Evolutionary conservation across 2,797 vertebrate species (phyloP), one percentile per base, ranked within the genome.

Genomic region (Pangasius sanitwongsei): DNA sequence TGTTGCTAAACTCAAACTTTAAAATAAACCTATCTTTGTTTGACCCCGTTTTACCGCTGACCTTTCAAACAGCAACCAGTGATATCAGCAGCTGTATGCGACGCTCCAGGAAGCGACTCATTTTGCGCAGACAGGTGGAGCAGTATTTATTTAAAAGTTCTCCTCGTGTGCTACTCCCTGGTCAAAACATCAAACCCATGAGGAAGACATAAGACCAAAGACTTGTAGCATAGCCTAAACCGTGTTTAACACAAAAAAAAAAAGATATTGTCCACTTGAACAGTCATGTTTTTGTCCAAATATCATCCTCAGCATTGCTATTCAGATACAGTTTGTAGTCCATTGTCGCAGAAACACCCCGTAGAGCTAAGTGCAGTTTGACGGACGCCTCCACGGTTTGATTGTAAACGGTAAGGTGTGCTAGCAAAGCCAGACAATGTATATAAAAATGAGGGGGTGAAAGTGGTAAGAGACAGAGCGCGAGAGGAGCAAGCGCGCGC

Each of bases 401-500:
- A 92, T 91, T 91, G 48, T 18, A 85, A 85, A 34, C 48, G 83
- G n/a, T 55, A 85, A 70, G 44, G 48, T 37, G 48, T 55, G 50
- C 48, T 85, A 11, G 83, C 48, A 31, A 67, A 85, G 65, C 83
- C 48, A 85, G 83, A 85, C 83, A 9, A 53, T 85, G 70, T 34
- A 31, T 34, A 31, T 31, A 59, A 57, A 89, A 87, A 48, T 13
- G 72, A 78, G 74, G 89, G 86, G 91, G 87, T 90, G 83, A 92
- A 89, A 89, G 89, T 82, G 92, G 95, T 95, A 94, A 94, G 95
- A 96, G 95, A 93, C 95, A 95, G 96, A 96, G 95, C 93, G 95
- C 93, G 93, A 95, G 94, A 90, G 91, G 91, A 94, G 94, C 93
- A 94, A 92, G 95, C 96, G 94, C 96, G 97, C 96, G 97, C 96